phyloP scores from a whole-genome alignment of 2,888 invertebrate genomes.

The Cetonia aurata region DNA sequence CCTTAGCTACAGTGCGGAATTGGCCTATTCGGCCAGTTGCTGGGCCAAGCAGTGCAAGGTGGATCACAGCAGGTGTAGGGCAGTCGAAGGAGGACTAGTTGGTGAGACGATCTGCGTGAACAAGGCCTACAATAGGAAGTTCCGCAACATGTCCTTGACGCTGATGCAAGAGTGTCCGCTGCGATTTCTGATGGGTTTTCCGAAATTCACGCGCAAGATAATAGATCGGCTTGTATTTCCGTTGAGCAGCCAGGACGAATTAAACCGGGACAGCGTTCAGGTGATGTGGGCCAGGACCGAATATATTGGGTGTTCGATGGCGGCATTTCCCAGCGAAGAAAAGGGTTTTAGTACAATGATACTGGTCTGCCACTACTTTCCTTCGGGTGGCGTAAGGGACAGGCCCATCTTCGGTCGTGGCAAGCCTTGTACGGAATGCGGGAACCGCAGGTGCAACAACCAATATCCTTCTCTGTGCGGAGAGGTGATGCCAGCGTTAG shows the following conservation, averaged over 20 bases:
- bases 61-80: slow-evolving; percentile 17
- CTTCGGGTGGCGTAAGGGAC: not conserved
- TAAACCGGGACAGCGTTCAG: slow-evolving; percentile 14
- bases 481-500: not conserved
- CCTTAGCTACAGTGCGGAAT: slow-evolving; percentile 26
- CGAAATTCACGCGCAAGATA: not conserved
- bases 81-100: slow-evolving; percentile 16
- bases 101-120: slow-evolving; percentile 21
- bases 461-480: not conserved
- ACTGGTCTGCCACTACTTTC: slow-evolving; percentile 31
- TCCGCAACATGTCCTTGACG: not conserved
- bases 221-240: not conserved
- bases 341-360: slow-evolving; percentile 1
- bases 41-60: slow-evolving; percentile 33
- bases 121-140: not conserved
- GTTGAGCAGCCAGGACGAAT: not conserved
- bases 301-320: slow-evolving; percentile 22
- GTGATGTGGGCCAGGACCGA: not conserved
- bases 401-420: slow-evolving; percentile 15
- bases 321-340: not conserved
- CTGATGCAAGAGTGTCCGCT: not conserved
- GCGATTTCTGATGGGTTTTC: not conserved
- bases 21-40: slow-evolving; percentile 24
- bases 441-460: not conserved
- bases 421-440: slow-evolving; percentile 18